These are phyloP conservation scores for Hycleus cichorii DNA, from an alignment of 1,140 invertebrate genomes.

Conservation along the genomic window DNA sequence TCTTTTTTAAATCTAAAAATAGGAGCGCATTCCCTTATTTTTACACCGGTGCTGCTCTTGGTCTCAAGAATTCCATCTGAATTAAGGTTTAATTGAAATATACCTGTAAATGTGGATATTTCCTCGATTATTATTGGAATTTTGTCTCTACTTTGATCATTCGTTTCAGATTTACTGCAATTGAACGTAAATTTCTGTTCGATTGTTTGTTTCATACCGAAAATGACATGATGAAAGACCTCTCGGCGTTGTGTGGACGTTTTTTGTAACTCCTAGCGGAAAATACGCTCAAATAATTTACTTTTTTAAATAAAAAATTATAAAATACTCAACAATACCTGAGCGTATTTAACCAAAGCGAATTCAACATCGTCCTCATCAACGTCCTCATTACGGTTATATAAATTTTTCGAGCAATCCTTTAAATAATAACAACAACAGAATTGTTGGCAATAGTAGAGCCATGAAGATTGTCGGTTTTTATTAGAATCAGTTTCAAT, in stretches of 20 bases:
- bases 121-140: too few relatives aligned
- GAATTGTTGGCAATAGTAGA: slow-evolving; percentile 1
- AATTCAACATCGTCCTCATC: slow-evolving; percentile 41
- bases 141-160: too few relatives aligned
- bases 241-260: background rate
- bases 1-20: too few relatives aligned
- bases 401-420: background rate
- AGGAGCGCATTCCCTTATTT: too few relatives aligned
- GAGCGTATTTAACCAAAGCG: slow-evolving; percentile 39
- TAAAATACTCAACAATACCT: slow-evolving; percentile 17
- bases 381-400: background rate
- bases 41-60: too few relatives aligned
- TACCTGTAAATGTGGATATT: too few relatives aligned
- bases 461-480: too few relatives aligned
- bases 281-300: background rate
- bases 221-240: background rate
- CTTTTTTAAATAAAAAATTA: background rate
- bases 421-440: slow-evolving; percentile 23
- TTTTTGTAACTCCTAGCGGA: background rate
- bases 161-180: background rate
- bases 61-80: too few relatives aligned
- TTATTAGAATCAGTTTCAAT: too few relatives aligned
- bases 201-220: slow-evolving; percentile 2
- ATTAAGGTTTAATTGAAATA: too few relatives aligned
- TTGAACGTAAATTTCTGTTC: background rate